Conservation (phyloP, 2,888 invertebrate species). For the Himalopsyche kuldschensis region DNA sequence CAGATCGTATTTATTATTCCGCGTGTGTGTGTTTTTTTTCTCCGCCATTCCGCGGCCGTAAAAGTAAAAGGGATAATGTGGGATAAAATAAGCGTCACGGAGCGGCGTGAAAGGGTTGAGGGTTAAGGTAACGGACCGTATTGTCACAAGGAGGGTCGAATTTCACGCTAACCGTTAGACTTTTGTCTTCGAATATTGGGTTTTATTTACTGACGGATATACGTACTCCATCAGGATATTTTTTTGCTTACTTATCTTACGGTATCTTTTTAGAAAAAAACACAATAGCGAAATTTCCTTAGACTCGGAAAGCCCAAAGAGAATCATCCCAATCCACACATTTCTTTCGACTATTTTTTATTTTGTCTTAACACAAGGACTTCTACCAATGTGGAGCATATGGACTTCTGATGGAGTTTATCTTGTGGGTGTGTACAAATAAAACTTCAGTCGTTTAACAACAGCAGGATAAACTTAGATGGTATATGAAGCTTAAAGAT, state of each 20-base stretch:
- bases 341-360: no score
- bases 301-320: no score
- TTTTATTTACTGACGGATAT: not conserved
- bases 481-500: no score
- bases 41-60: constrained; percentile 10
- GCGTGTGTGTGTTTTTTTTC: constrained; percentile 12
- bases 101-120: constrained; percentile 29
- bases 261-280: not conserved
- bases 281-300: not conserved
- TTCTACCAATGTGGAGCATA: no score
- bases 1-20: constrained; percentile 22
- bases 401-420: no score
- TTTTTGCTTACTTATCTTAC: not conserved
- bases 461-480: no score
- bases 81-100: constrained; percentile 31
- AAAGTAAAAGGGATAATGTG: constrained; percentile 20
- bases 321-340: no score
- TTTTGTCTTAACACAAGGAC: no score
- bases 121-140: constrained; percentile 20
- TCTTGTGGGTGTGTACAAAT: no score
- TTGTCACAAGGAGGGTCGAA: constrained; percentile 16
- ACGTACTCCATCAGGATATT: not conserved
- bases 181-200: constrained; percentile 13
- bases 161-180: constrained; percentile 1
- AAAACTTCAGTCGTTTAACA: no score